Conservation (phyloP, 2,113 vertebrate species). For the Myodes glareolus region DNA sequence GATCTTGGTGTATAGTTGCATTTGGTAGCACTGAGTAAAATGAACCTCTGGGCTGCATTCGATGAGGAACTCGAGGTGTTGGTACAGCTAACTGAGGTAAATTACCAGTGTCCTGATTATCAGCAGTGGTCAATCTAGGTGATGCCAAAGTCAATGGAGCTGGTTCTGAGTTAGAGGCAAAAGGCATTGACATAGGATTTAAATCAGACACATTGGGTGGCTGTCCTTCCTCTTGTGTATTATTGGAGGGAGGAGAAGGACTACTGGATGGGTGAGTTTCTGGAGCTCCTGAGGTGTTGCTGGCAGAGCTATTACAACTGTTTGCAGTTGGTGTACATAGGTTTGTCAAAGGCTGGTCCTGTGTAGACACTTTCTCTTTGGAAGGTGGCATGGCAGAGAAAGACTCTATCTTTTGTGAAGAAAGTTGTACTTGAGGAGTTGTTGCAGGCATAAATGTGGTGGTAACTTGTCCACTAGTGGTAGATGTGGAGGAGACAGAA, state of each 20-base stretch:
- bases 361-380: conserved; percentile 90
- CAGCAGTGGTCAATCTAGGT: conserved; percentile 88
- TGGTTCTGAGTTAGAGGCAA: conserved; percentile 91
- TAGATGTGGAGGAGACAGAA: conserved; percentile 84
- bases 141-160: conserved; percentile 88
- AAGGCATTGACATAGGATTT: conserved; percentile 89
- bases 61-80: conserved; percentile 91
- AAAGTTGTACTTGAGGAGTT: conserved; percentile 86
- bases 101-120: conserved; percentile 92
- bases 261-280: conserved; percentile 81
- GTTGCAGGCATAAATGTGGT: conserved; percentile 87
- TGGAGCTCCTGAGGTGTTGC: conserved; percentile 84
- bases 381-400: conserved; percentile 84
- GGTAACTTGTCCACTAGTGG: conserved; percentile 85
- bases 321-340: conserved; percentile 67
- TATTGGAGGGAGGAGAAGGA: conserved; percentile 77
- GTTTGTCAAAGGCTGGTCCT: conserved; percentile 84
- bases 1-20: conserved; percentile 90
- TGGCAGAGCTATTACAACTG: conserved; percentile 84
- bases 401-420: conserved; percentile 90
- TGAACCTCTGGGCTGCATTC: conserved; percentile 95
- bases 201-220: conserved; percentile 85
- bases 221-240: conserved; percentile 85
- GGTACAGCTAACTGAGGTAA: conserved; percentile 95
- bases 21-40: conserved; percentile 94